Evolutionary conservation across 2,797 vertebrate genomes (phyloP), one percentile per base, ranked within the genome.

Genomic region (Enteromius thamalakanensis): DNA sequence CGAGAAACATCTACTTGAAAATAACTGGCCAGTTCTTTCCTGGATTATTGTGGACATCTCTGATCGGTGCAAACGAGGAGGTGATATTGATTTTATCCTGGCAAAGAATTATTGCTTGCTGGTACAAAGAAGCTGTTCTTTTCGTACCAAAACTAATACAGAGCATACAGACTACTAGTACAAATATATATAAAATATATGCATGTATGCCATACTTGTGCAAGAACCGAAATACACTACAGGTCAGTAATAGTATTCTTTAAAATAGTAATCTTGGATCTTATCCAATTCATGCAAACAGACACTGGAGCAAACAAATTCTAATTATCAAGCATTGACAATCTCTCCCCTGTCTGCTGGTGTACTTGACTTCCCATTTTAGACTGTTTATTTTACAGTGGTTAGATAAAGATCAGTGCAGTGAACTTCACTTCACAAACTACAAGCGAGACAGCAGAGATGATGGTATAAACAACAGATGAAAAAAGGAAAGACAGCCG

Each of bases 291-390:
- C 32, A 67, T 4, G 34, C 64, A 67, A 67, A 70, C 1, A 15
- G 19, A 40, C 15, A 53, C 19, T 11, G 32, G 21, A 14, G 23
- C 23, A 32, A 45, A 47, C 53, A 26, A 42, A 60, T 10, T 23
- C 6, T 1, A 21, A 34, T 37, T 15, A 75, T 55, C 4, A 55
- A 71, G 45, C 45, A 6, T 6, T 51, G 71, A 74, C 19, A 55
- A 75, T 55, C 6, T 40, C 34, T 53, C 14, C 34, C 12, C 4
- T 42, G 34, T 42, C 34, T 76, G 74, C 7, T 65, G 21, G 32
- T 29, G 9, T 65, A 74, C 23, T 42, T 47, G 53, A 80, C 58
- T 81, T 81, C 70, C 70, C 60, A 62, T 81, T 74, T 81, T 51
- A 51, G 14, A 81, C 70, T 37, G 45, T 40, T 60, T 26, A 42